Base-by-base conservation (phyloP, 2,888 invertebrate species). In the Lissonota sp. region DNA sequence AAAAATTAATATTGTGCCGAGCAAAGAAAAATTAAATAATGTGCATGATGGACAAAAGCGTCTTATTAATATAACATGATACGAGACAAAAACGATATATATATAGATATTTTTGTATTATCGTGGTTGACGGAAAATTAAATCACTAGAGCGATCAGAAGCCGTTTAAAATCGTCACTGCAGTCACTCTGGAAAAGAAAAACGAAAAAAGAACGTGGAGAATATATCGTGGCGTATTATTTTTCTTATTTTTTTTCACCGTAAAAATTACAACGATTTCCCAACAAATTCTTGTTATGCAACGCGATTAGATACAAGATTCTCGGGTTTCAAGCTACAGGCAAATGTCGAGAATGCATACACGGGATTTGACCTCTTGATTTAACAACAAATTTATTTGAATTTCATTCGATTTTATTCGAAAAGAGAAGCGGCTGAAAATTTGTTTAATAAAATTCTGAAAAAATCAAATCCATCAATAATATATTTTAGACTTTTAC, bases 111-210 rank as follows among this genome's bases (percentile, higher is more conserved):
- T 26, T 26, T 1, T 26, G 26, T 26, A 26, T 79, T 55, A 63
- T 63, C 55, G 67, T 57, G 55, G 40, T 5, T 73, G 63, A 63
- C 44, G 58, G 42, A 64, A 55, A 82, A 87, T 90, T 91, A 92
- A 89, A 90, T 87, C 88, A 91, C 87, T 83, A 92, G 86, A 80
- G 90, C 85, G 85, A 92, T 90, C 88, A 92, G 89, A 87, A 92
- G 91, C 84, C 87, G 86, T 89, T 92, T 92, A 86, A 90, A 89
- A 79, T 92, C 92, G 72, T 87, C 89, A 87, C 91, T 82, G 92
- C 92, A 92, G 90, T 92, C 92, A 84, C 88, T 91, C 92, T 92
- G 92, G 72, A 92, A 92, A 89, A 79, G 77, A 83, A 85, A 85
- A 82, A 76, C 58, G 78, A 49, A 82, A 84, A 82, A 63, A 77